Conservation (phyloP, 1,140 invertebrate genomes). For the Drosophila ambigua region DNA sequence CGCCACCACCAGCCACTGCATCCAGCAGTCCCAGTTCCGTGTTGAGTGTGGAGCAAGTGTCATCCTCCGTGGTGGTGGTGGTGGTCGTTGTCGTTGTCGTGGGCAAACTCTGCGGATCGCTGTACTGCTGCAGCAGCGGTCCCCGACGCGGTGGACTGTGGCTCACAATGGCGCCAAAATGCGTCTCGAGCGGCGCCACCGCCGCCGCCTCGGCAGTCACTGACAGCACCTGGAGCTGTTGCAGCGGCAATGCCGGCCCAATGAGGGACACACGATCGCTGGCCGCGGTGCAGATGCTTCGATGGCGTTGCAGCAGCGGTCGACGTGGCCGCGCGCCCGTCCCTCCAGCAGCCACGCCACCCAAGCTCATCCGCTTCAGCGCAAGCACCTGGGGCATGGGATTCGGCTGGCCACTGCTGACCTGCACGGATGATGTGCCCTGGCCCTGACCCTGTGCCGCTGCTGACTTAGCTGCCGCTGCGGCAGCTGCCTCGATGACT, state of each 20-base stretch:
- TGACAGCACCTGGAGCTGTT: conserved; percentile 32
- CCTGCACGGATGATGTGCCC: conserved; percentile 11
- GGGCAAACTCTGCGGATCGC: conserved; percentile 77
- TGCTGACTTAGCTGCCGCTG: neutral
- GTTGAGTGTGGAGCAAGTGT: conserved; percentile 78
- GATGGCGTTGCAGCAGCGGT: conserved; percentile 73
- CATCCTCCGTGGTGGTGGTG: conserved; percentile 75
- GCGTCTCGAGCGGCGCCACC: conserved; percentile 61
- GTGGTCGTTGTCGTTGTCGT: conserved; percentile 76
- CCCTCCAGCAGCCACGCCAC: conserved; percentile 26
- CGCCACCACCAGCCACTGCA: conserved; percentile 13
- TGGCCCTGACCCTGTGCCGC: conserved; percentile 7
- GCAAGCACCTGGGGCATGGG: conserved; percentile 24
- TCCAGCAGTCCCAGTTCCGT: conserved; percentile 70
- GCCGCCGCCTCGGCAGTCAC: conserved; percentile 15
- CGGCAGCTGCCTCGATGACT: conserved; percentile 16
- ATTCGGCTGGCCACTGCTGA: conserved; percentile 18
- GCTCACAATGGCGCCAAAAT: conserved; percentile 68
- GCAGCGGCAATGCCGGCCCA: conserved; percentile 25
- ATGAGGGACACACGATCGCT: conserved; percentile 59
- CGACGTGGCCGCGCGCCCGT: conserved; percentile 53
- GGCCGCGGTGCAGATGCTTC: conserved; percentile 65
- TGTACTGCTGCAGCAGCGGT: conserved; percentile 77
- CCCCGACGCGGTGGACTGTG: conserved; percentile 65
- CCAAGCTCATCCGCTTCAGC: conserved; percentile 65